Conservation (phyloP, 2,888 invertebrate species). For the Malacosoma neustria region DNA sequence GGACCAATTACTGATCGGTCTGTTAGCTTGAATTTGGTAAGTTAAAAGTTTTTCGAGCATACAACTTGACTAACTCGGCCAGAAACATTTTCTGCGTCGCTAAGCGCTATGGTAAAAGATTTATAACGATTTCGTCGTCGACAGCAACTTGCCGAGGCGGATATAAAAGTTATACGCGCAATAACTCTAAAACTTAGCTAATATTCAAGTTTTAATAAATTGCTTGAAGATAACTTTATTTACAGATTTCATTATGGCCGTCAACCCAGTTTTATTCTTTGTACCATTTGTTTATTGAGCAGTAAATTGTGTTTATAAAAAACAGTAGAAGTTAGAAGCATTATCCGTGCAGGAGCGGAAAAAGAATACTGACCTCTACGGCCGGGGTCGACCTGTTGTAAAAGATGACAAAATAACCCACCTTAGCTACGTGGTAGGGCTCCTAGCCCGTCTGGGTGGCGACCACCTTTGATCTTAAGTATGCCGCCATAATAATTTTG, state of each 20-base stretch:
- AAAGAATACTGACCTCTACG: too few species aligned
- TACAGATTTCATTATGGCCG: constrained; percentile 33
- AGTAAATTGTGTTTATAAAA: too few species aligned
- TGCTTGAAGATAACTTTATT: constrained; percentile 34
- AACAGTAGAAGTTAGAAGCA: too few species aligned
- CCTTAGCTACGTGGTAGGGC: too few species aligned
- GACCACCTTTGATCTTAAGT: too few species aligned
- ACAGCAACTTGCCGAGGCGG: constrained; percentile 34
- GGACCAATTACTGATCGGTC: constrained; percentile 15
- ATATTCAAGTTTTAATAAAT: constrained; percentile 48
- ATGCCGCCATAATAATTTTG: too few species aligned
- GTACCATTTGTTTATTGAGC: not conserved
- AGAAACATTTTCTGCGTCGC: constrained; percentile 30
- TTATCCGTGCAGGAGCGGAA: too few species aligned
- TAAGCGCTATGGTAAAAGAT: constrained; percentile 38
- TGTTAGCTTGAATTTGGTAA: constrained; percentile 25
- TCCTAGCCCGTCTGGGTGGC: too few species aligned
- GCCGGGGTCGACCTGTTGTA: too few species aligned
- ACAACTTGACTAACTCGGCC: constrained; percentile 20
- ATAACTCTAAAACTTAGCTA: constrained; percentile 46
- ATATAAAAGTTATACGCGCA: constrained; percentile 32
- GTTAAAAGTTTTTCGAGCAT: constrained; percentile 26
- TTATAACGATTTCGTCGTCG: constrained; percentile 43
- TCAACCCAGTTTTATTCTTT: constrained; percentile 7
- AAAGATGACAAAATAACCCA: too few species aligned